These are phyloP conservation scores for Tor tambroides DNA, from an alignment of 2,113 vertebrate species.

Conservation along the genomic window DNA sequence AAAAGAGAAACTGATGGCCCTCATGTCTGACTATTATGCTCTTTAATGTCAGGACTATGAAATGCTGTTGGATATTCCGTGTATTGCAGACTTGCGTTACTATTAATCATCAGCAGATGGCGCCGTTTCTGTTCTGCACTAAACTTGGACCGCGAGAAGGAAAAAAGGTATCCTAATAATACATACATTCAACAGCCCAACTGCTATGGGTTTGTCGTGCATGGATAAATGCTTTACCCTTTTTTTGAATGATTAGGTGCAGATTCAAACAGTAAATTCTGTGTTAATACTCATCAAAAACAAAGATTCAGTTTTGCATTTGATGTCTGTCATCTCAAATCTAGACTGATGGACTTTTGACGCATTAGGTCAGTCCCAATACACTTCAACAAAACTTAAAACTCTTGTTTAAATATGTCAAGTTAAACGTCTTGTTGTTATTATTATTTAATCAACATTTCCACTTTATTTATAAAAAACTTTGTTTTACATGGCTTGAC, in stretches of 20 bases:
- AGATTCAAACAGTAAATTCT: background rate
- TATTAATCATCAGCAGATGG: background rate
- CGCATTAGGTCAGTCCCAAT: too few species aligned
- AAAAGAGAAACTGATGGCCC: background rate
- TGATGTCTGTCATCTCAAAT: background rate
- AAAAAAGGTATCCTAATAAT: background rate
- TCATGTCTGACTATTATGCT: background rate
- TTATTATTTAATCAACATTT: background rate
- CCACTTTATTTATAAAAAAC: background rate
- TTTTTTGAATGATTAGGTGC: background rate
- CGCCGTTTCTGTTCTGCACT: background rate
- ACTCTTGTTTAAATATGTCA: background rate
- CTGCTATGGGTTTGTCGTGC: background rate
- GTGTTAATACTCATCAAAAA: background rate
- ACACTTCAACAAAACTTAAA: background rate
- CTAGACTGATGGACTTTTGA: background rate
- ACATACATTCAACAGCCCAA: background rate
- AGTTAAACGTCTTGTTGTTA: background rate
- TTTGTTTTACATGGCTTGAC: background rate
- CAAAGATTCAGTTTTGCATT: background rate
- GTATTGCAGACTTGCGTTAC: background rate
- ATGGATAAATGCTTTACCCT: background rate
- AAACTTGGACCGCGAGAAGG: background rate
- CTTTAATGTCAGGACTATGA: background rate
- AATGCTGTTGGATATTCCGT: background rate